Evolutionary conservation across 2,113 vertebrate genomes (phyloP).

Genomic region (Aramus guarauna): DNA sequence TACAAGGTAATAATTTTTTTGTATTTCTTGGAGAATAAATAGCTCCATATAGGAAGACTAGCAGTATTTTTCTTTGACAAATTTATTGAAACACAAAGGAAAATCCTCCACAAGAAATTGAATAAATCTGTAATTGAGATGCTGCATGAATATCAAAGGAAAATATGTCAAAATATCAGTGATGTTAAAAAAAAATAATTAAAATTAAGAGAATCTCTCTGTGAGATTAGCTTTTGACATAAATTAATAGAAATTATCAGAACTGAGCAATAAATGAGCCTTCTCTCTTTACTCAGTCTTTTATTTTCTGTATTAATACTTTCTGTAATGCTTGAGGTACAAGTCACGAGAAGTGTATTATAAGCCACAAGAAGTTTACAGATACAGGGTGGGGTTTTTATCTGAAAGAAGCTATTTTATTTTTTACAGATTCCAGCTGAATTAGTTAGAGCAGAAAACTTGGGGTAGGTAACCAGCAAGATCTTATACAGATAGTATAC

Average conservation of each 20-base stretch:
- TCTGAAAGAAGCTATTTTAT: neutral
- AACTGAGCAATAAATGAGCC: neutral
- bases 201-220: neutral
- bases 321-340: neutral
- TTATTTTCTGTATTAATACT: neutral
- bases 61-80: neutral
- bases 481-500: neutral
- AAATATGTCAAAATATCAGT: neutral
- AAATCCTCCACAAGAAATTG: neutral
- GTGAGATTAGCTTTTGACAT: neutral
- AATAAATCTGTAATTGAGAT: neutral
- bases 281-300: neutral
- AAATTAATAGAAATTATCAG: neutral
- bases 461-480: neutral
- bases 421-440: neutral
- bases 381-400: neutral
- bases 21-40: neutral
- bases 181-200: neutral
- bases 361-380: neutral
- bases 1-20: neutral
- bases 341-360: neutral
- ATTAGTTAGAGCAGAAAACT: neutral
- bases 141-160: neutral
- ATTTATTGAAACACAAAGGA: neutral
- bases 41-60: neutral